A percentile compares a stretch with the other conserved stretches of the same genome.
Conservation (phyloP, 2,113 vertebrate genomes). For the Petrocephalus microphthalmus region DNA sequence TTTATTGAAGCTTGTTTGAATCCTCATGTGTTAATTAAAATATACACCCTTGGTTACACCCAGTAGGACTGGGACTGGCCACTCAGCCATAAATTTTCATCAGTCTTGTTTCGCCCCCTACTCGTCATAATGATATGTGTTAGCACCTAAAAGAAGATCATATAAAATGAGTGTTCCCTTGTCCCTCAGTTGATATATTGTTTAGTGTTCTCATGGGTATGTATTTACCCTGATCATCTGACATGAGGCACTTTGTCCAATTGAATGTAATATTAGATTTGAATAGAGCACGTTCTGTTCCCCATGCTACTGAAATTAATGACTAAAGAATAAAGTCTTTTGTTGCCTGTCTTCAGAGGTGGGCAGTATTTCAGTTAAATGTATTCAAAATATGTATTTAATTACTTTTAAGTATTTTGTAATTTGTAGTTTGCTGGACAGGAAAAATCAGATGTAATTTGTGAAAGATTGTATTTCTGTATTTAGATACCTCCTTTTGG, state of each 20-base stretch:
- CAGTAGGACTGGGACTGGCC: background rate
- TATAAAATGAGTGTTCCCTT: background rate
- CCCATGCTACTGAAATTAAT: background rate
- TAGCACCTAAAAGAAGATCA: slow-evolving; percentile 25
- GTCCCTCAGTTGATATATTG: background rate
- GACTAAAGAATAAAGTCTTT: background rate
- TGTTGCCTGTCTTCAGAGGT: background rate
- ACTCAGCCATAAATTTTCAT: background rate
- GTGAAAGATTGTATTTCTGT: too few relatives aligned
- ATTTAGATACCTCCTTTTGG: too few relatives aligned
- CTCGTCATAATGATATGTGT: slow-evolving; percentile 36
- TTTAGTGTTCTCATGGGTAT: background rate
- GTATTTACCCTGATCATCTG: background rate
- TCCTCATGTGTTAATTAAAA: background rate
- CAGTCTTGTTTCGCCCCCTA: background rate
- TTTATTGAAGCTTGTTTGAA: background rate
- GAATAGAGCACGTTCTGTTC: background rate
- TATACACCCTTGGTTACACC: background rate
- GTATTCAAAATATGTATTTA: too few relatives aligned
- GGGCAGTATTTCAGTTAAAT: too few relatives aligned
- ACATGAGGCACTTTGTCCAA: background rate
- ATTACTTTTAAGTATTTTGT: too few relatives aligned
- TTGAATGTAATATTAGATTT: slow-evolving; percentile 8
- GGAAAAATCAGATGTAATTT: too few relatives aligned
- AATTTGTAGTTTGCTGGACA: too few relatives aligned